Evolutionary conservation across 2,797 vertebrate species (phyloP).

Genomic region (Zenarchopterus dispar): DNA sequence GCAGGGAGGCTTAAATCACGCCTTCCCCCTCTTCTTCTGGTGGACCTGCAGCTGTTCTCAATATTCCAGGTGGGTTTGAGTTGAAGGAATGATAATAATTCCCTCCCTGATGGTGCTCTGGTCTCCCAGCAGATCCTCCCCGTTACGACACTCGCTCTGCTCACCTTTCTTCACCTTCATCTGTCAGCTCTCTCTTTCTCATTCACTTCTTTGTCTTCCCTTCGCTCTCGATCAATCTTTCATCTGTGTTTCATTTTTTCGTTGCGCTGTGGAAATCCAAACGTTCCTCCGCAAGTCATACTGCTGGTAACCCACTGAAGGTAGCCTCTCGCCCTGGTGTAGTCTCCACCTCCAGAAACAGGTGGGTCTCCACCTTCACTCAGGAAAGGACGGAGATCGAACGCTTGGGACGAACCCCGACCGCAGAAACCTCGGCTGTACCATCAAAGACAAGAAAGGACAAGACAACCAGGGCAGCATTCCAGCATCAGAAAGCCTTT

Average conservation of each 20-base stretch:
- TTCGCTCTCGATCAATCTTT: conserved; percentile 27
- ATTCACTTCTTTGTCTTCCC: conserved; percentile 5
- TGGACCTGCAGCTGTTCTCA: conserved; percentile 40
- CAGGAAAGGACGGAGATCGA: conserved; percentile 11
- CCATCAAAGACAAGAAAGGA: conserved; percentile 36
- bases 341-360: conserved; percentile 60
- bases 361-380: conserved; percentile 53
- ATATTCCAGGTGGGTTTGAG: conserved; percentile 48
- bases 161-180: conserved; percentile 33
- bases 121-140: conserved; percentile 22
- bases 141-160: conserved; percentile 5
- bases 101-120: conserved; percentile 13
- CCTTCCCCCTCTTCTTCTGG: conserved; percentile 13
- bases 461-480: conserved; percentile 50
- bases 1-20: conserved; percentile 4
- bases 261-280: conserved; percentile 40
- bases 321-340: conserved; percentile 7
- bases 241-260: conserved; percentile 19
- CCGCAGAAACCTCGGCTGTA: conserved; percentile 42
- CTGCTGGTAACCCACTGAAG: conserved; percentile 6
- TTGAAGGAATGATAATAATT: conserved; percentile 26
- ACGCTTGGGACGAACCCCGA: conserved; percentile 48
- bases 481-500: conserved; percentile 52
- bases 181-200: conserved; percentile 16
- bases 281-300: conserved; percentile 31